Percentiles rank a stretch among this genome's conserved stretches.
Evolutionary conservation across 2,113 vertebrate species (phyloP).

Genomic region (Willisornis vidua): DNA sequence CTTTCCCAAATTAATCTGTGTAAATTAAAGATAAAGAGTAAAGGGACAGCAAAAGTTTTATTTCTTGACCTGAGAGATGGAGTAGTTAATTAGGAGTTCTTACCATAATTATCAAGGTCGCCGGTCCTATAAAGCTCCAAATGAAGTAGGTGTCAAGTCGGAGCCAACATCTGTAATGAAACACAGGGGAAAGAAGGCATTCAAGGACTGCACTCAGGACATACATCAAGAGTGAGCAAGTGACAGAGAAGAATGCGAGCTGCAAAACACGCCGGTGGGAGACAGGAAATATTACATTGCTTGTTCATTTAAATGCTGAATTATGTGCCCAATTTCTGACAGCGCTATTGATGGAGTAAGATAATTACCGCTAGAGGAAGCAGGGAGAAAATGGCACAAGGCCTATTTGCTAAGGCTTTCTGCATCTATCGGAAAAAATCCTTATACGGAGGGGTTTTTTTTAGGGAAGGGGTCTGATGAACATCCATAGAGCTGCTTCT

Average conservation of each 20-base stretch:
- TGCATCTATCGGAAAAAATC: constrained; percentile 23
- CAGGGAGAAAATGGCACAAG: constrained; percentile 63
- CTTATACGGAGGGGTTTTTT: neutral
- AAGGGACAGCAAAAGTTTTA: constrained; percentile 75
- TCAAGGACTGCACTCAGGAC: constrained; percentile 72
- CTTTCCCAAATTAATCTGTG: constrained; percentile 73
- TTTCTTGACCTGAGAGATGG: constrained; percentile 79
- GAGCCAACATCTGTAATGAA: constrained; percentile 94
- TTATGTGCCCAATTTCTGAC: constrained; percentile 79
- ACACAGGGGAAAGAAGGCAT: constrained; percentile 75
- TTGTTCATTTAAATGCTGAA: constrained; percentile 86
- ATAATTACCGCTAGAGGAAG: constrained; percentile 80
- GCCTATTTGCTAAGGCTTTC: constrained; percentile 61
- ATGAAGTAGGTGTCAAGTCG: constrained; percentile 99
- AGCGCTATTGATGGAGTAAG: constrained; percentile 83
- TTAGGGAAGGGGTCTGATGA: neutral
- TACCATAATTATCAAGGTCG: constrained; percentile 99
- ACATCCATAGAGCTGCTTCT: constrained; percentile 19
- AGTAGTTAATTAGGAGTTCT: constrained; percentile 87
- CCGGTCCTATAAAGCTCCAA: constrained; percentile 99
- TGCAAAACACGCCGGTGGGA: constrained; percentile 74
- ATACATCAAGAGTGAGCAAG: constrained; percentile 77
- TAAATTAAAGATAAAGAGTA: constrained; percentile 67
- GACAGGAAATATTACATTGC: constrained; percentile 82
- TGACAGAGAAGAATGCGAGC: constrained; percentile 82